These are phyloP conservation scores for Zosterops japonicus DNA, from an alignment of 2,113 vertebrate genomes.

Conservation along the genomic window DNA sequence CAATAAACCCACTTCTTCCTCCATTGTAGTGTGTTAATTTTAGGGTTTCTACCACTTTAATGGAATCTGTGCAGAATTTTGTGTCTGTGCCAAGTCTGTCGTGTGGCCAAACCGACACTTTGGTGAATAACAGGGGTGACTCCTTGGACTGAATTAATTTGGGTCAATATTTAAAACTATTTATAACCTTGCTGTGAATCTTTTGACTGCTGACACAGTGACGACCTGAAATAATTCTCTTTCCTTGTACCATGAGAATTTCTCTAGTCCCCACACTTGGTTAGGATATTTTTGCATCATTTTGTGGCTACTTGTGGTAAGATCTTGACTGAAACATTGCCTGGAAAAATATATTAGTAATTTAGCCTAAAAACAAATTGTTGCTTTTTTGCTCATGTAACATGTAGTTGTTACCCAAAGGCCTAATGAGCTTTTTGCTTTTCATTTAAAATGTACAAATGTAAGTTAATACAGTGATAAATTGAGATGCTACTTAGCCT, in stretches of 20 bases:
- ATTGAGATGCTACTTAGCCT: neutral
- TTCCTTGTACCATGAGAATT: neutral
- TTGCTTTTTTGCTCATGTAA: neutral
- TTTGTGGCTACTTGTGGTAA: neutral
- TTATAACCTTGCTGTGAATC: neutral
- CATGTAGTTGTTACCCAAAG: neutral
- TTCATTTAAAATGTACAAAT: neutral
- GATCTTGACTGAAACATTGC: neutral
- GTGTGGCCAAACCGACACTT: fast-evolving
- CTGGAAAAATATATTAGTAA: neutral
- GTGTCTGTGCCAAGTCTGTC: neutral
- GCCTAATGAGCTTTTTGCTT: neutral
- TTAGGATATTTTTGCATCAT: neutral
- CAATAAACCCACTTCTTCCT: neutral
- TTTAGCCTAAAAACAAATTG: neutral
- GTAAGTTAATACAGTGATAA: neutral
- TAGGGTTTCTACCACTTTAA: neutral
- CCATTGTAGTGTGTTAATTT: neutral
- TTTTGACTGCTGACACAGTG: neutral
- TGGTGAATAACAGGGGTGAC: neutral
- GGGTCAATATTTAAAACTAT: neutral
- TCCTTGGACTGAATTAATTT: neutral
- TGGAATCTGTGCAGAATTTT: neutral
- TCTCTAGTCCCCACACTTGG: neutral
- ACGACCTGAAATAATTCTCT: neutral